Evolutionary conservation across 2,113 vertebrate species (phyloP), one percentile per base, ranked within the genome.

Genomic region (Tamias sibiricus): DNA sequence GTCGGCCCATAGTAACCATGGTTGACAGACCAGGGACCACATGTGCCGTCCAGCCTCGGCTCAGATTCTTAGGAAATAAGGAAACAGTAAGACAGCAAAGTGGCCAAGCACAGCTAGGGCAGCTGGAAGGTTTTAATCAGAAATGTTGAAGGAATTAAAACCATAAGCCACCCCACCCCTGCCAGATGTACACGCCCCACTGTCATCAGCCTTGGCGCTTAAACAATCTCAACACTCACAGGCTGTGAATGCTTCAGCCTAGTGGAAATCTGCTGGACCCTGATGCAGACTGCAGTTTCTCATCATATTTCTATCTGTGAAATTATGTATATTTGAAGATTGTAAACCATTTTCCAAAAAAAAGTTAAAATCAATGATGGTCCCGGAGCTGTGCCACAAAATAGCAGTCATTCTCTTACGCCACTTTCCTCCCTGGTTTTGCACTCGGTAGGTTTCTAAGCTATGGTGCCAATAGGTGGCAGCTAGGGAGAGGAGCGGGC

Each of bases 11-110:
- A 4, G 81, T 71, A 32, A 24, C 59, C 69, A 44, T 0, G 49
- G 26, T 13, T 57, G 30, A 76, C 1, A 7, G 47, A 35, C 87
- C 12, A 20, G 91, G 62, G 59, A 88, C 49, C 11, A 9, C 14
- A 1, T 79, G 42, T 57, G 59, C 85, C 68, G 87, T 59, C 37
- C 32, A n/a, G 54, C 59, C 59, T 72, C 47, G 30, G 76, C 82
- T 68, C 40, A 64, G 82, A 85, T 96, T 96, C 91, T 92, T 40
- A 82, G 93, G 94, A 96, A 96, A 94, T 52, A 90, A 71, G 22
- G 22, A 91, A 95, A 93, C 66, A 72, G 40, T 37, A 1, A 95
- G 74, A 87, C 47, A 75, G 54, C 59, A 77, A 44, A 24, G n/a
- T 0, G 28, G 81, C 82, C 72, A 90, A 30, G 75, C 32, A 83